Conservation (phyloP, 2,797 vertebrate species). For the Peromyscus nudipes region DNA sequence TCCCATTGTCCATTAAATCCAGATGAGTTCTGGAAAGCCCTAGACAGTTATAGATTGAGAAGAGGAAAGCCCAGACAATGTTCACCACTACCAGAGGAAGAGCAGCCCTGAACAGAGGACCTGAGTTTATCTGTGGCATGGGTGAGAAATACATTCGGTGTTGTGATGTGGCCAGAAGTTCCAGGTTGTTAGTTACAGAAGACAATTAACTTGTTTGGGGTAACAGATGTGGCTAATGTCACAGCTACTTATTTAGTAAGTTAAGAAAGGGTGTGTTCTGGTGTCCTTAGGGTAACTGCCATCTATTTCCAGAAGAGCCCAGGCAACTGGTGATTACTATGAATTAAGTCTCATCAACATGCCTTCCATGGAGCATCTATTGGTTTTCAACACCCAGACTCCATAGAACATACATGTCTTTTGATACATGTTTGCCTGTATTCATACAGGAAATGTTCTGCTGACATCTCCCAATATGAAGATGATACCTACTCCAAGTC, state of each 20-base stretch:
- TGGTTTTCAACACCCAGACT: not conserved
- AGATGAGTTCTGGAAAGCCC: not conserved
- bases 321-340: not conserved
- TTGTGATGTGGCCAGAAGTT: not conserved
- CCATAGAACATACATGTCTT: not conserved
- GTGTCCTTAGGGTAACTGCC: not conserved
- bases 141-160: not conserved
- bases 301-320: not conserved
- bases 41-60: not conserved
- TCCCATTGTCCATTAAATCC: not conserved
- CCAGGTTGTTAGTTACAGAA: not conserved
- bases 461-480: not conserved
- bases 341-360: accelerated
- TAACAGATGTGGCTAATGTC: accelerated
- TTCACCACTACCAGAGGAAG: not conserved
- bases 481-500: not conserved
- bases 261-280: not conserved
- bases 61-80: not conserved
- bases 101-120: not conserved
- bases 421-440: not conserved
- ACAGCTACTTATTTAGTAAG: not conserved
- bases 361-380: not conserved
- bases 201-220: not conserved
- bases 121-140: not conserved
- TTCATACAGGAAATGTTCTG: not conserved